Percentiles rank a stretch among this genome's conserved stretches.
phyloP scores from a whole-genome alignment of 30 jellyfish, hydroid and myxozoan species.

The Chrysaora quinquecirrha region DNA sequence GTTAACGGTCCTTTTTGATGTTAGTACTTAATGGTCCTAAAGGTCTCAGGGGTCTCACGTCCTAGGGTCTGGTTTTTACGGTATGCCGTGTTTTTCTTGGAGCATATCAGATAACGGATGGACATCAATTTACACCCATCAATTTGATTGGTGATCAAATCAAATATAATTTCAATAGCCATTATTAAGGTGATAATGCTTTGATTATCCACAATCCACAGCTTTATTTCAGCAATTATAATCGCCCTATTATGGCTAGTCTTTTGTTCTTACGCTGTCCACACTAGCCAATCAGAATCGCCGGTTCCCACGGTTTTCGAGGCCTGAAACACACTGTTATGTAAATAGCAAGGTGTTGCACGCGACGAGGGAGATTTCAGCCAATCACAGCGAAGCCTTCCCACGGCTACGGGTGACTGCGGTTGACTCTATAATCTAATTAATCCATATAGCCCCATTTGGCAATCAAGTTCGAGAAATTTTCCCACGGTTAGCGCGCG shows the following conservation, averaged over 20 bases:
- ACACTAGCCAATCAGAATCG: constrained; percentile 77
- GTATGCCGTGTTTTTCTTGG: no score
- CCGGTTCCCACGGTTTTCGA: constrained; percentile 90
- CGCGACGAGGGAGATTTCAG: constrained; percentile 74
- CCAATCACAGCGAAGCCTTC: constrained; percentile 88
- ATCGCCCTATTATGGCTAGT: constrained; percentile 75
- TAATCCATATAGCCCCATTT: constrained; percentile 58
- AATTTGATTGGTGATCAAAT: constrained; percentile 28
- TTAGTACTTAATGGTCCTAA: no score
- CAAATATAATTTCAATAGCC: constrained; percentile 47
- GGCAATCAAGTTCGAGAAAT: constrained; percentile 59
- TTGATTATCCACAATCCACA: constrained; percentile 48
- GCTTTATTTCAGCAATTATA: constrained; percentile 64
- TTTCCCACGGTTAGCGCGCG: constrained; percentile 97
- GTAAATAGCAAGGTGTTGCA: constrained; percentile 82
- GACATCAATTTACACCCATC: constrained; percentile 17
- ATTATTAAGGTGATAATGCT: constrained; percentile 70
- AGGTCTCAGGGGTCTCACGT: no score
- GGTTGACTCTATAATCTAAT: constrained; percentile 84
- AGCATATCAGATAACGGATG: no score
- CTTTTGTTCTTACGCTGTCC: constrained; percentile 52
- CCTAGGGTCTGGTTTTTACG: no score
- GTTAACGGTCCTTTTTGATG: no score
- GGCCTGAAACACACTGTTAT: constrained; percentile 62
- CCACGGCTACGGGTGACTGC: constrained; percentile 96